Conservation (phyloP, 1,140 invertebrate species). For the Pseudomyrmex sp. region DNA sequence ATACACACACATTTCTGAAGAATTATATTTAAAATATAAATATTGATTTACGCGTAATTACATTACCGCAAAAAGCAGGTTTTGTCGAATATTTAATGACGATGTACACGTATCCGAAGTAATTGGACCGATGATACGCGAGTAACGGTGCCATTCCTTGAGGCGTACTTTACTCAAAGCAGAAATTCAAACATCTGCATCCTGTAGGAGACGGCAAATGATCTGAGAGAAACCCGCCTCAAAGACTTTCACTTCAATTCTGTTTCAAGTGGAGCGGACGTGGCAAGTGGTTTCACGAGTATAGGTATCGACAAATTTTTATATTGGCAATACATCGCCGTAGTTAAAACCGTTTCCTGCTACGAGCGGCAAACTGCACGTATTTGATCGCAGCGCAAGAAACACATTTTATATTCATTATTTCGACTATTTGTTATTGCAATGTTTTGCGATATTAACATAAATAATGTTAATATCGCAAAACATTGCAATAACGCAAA, state of each 20-base stretch:
- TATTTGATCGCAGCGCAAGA: neutral
- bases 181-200: slow-evolving; percentile 74
- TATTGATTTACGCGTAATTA: too few relatives aligned
- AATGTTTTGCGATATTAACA: too few relatives aligned
- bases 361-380: slow-evolving; percentile 3
- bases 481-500: too few relatives aligned
- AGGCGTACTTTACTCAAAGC: slow-evolving; percentile 44
- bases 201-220: slow-evolving; percentile 72
- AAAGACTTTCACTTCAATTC: slow-evolving; percentile 77
- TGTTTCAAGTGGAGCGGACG: slow-evolving; percentile 76
- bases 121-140: slow-evolving; percentile 24
- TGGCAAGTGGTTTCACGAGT: slow-evolving; percentile 67
- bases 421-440: too few relatives aligned
- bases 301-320: slow-evolving; percentile 54
- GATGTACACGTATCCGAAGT: neutral
- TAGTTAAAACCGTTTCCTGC: slow-evolving; percentile 38
- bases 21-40: neutral
- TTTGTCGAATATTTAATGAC: slow-evolving; percentile 12
- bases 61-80: neutral
- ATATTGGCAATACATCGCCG: slow-evolving; percentile 47
- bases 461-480: too few relatives aligned
- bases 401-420: neutral
- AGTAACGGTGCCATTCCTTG: slow-evolving; percentile 24
- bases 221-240: slow-evolving; percentile 66
- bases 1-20: neutral